Evolutionary conservation across 2,888 invertebrate genomes (phyloP).

Genomic region (Galerucella nymphaeae): DNA sequence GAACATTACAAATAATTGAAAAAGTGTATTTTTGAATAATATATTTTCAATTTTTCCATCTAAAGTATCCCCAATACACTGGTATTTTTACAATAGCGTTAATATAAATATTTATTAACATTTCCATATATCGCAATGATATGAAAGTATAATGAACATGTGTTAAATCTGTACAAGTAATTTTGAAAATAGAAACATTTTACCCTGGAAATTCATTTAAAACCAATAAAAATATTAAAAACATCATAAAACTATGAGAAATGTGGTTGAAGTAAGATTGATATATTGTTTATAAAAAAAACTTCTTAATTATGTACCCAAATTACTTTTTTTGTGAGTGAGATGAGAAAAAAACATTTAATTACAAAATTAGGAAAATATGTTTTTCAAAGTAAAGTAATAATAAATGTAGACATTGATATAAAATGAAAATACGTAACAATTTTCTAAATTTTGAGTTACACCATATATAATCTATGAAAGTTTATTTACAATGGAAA

Average conservation of each 20-base stretch:
- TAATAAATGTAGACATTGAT: too few species aligned
- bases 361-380: too few species aligned
- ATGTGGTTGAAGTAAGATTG: too few species aligned
- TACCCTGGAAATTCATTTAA: too few species aligned
- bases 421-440: not conserved
- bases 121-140: not conserved
- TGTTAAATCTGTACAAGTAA: not conserved
- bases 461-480: not conserved
- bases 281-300: too few species aligned
- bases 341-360: too few species aligned
- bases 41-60: not conserved
- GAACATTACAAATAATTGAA: too few species aligned
- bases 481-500: not conserved
- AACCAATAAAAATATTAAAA: too few species aligned
- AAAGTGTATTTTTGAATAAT: not conserved
- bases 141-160: not conserved
- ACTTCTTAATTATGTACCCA: too few species aligned
- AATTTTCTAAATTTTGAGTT: constrained; percentile 1
- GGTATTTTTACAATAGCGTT: constrained; percentile 4
- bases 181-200: not conserved
- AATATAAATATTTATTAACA: constrained; percentile 8
- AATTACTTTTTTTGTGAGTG: too few species aligned
- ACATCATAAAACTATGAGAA: too few species aligned
- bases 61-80: not conserved
- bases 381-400: too few species aligned